Evolutionary conservation across 2,888 invertebrate species (phyloP), one percentile per base, ranked within the genome.

Genomic region (Eupithecia inturbata): DNA sequence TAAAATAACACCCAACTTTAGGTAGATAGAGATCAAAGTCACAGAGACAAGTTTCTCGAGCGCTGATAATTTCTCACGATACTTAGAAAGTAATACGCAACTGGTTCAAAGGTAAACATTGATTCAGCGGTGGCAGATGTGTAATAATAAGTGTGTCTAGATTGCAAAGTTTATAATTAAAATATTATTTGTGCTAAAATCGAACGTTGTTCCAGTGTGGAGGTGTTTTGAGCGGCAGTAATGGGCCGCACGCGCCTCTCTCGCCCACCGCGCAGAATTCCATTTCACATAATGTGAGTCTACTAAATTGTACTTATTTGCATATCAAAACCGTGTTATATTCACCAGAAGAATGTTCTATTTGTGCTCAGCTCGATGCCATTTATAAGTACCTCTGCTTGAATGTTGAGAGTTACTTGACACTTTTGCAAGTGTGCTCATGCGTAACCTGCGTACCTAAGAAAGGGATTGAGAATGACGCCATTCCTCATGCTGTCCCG

Each of bases 231-330:
- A 90, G 88, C 88, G 91, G 88, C 84, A 93, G 91, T 89, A 92
- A 93, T 92, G 94, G 93, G 85, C 93, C 91, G 80, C 93, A 90
- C 88, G 94, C 90, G 87, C 94, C 94, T 82, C 92, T 94, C 77
- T 94, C 94, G 86, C 94, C 94, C 83, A 92, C 92, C 87, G 91
- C 92, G 90, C 94, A 94, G 87, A 92, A 89, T 86, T 89, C 92
- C 81, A 88, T 91, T 85, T 89, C 91, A 86, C 93, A 93, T 84
- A 94, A 92, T 85, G 94, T 94, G 85, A 93, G 94, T 91, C 26
- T 69, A 71, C 73, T 78, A 63, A 12, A 69, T 67, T 49, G 62
- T 70, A 33, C 45, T 6, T 70, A 72, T 70, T 72, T 45, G 33
- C 64, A 76, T 41, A 71, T 57, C 31, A 53, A 62, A 68, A 68